A percentile compares a stretch with the other conserved stretches of the same genome.
Conservation (phyloP, 2,113 vertebrate genomes). For the Brachypodius melanocephalos region DNA sequence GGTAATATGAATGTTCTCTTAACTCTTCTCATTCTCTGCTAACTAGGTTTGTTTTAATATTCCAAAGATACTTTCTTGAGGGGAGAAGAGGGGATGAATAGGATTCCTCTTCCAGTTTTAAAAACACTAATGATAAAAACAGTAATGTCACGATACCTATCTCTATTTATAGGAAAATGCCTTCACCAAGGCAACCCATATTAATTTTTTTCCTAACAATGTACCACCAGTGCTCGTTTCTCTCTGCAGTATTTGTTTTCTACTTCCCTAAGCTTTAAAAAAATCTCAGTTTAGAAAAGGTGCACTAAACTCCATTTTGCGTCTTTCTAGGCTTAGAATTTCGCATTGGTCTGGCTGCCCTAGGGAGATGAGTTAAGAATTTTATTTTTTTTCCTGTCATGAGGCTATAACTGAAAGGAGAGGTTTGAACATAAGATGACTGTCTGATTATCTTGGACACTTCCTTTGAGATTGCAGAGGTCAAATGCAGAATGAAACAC, state of each 20-base stretch:
- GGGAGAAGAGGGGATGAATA: neutral
- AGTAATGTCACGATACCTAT: neutral
- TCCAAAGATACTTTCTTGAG: neutral
- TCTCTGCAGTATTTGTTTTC: neutral
- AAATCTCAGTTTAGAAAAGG: neutral
- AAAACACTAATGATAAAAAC: neutral
- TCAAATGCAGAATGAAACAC: neutral
- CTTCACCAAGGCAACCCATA: neutral
- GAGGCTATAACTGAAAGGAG: neutral
- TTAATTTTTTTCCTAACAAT: neutral
- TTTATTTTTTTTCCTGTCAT: neutral
- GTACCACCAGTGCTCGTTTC: neutral
- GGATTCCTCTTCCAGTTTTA: neutral
- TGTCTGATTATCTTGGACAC: neutral
- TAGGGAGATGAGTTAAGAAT: neutral
- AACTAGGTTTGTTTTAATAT: neutral
- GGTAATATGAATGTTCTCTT: constrained; percentile 60
- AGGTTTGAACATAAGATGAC: neutral
- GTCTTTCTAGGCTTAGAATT: neutral
- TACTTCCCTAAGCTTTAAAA: neutral
- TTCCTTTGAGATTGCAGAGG: neutral
- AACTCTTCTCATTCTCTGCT: neutral
- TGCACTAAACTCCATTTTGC: neutral
- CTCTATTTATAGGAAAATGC: neutral
- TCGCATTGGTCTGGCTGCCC: neutral